phyloP scores from a whole-genome alignment of 1,140 invertebrate species.

The Ptiloglossa arizonensis region DNA sequence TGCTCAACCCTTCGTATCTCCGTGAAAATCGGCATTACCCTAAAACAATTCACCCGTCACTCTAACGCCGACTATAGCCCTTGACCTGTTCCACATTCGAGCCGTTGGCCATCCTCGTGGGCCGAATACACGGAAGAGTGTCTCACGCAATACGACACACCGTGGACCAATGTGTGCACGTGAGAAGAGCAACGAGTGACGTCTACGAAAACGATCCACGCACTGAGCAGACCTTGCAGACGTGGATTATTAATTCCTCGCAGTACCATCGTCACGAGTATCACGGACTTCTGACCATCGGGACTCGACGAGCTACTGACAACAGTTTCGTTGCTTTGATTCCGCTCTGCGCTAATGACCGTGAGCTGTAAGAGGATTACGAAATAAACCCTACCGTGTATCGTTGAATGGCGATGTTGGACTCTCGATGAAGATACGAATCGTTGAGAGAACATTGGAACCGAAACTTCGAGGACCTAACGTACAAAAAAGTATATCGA shows the following conservation, averaged over 20 bases:
- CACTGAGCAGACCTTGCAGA: too few species aligned
- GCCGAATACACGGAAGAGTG: background rate
- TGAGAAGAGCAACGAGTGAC: too few species aligned
- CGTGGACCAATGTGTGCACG: background rate
- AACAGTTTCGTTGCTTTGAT: conserved; percentile 20
- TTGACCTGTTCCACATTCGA: background rate
- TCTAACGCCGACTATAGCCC: too few species aligned
- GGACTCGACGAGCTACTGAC: background rate
- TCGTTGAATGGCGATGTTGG: background rate
- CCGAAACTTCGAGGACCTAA: background rate
- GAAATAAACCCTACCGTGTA: conserved; percentile 14
- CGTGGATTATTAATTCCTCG: background rate
- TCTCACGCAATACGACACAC: background rate
- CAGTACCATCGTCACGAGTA: background rate
- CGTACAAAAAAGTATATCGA: too few species aligned
- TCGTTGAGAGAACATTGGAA: background rate
- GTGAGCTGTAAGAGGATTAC: conserved; percentile 36
- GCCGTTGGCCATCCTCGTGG: background rate
- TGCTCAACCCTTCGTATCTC: background rate
- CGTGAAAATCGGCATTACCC: background rate
- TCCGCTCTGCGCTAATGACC: conserved; percentile 22
- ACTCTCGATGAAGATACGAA: background rate
- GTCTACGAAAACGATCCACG: too few species aligned
- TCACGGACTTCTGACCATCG: background rate
- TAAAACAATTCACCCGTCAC: background rate